phyloP scores from a whole-genome alignment of 2,888 invertebrate species.

The Drosophila formosana region DNA sequence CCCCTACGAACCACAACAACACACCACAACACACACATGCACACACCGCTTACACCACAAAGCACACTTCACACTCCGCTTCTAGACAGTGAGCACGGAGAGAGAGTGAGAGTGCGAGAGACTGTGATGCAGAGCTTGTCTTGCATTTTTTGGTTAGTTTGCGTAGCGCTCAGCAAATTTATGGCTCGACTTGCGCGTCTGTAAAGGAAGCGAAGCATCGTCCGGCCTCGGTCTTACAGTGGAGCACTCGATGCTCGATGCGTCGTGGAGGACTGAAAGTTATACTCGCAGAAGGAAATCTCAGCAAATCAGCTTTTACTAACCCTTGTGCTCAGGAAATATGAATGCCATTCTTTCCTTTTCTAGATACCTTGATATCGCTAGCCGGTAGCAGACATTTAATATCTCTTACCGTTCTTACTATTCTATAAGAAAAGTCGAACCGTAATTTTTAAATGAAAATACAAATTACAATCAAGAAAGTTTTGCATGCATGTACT shows the following conservation, averaged over 20 bases:
- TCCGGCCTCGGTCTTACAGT: not conserved
- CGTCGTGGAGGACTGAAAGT: conserved; percentile 56
- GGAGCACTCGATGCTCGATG: conserved; percentile 1
- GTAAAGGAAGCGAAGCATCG: conserved; percentile 26
- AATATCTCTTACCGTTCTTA: too few species aligned
- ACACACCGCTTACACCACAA: conserved; percentile 2
- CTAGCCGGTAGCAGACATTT: too few species aligned
- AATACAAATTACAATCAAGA: too few species aligned
- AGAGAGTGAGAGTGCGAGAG: not conserved
- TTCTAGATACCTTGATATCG: too few species aligned
- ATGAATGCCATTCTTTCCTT: conserved; percentile 44
- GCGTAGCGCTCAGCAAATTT: conserved; percentile 68
- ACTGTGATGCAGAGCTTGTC: conserved; percentile 52
- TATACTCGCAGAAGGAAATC: conserved; percentile 56
- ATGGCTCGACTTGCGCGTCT: conserved; percentile 66
- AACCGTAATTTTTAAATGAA: too few species aligned
- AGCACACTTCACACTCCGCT: not conserved
- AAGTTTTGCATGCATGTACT: too few species aligned
- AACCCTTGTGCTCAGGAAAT: conserved; percentile 54
- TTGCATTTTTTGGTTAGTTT: conserved; percentile 72
- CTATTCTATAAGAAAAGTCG: too few species aligned
- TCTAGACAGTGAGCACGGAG: not conserved
- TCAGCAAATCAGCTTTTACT: conserved; percentile 23
- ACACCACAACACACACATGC: conserved; percentile 1
- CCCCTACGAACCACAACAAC: not conserved